Evolutionary conservation across 2,797 vertebrate genomes (phyloP).

Genomic region (Alosa sapidissima): DNA sequence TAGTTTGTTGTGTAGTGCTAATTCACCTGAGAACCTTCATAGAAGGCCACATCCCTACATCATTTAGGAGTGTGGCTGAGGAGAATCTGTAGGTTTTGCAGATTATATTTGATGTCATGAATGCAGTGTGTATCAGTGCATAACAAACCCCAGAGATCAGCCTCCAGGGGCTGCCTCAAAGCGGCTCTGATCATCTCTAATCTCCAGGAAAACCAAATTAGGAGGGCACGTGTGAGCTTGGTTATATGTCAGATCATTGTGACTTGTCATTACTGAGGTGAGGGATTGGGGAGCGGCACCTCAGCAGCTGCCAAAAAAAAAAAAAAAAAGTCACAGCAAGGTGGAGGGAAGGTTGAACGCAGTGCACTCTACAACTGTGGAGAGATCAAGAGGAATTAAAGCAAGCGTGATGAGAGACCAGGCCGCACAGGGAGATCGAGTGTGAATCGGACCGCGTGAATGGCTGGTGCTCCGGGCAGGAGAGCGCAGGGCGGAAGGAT

Average conservation of each 20-base stretch:
- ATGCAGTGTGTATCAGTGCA: background rate
- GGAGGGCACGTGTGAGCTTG: slow-evolving; percentile 33
- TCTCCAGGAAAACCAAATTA: slow-evolving; percentile 42
- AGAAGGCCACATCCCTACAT: background rate
- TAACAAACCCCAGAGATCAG: background rate
- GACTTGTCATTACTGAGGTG: slow-evolving; percentile 38
- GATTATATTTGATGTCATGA: background rate
- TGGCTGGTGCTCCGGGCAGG: slow-evolving; percentile 1
- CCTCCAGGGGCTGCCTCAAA: background rate
- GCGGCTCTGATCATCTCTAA: slow-evolving; percentile 34
- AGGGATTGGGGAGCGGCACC: background rate
- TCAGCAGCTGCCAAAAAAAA: background rate
- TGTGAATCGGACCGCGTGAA: slow-evolving; percentile 31
- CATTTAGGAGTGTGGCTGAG: background rate
- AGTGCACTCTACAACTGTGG: slow-evolving; percentile 43
- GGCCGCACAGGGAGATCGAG: slow-evolving; percentile 29
- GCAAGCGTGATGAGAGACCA: slow-evolving; percentile 13
- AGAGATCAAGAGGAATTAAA: slow-evolving; percentile 45
- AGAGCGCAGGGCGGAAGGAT: background rate
- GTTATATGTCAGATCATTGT: slow-evolving; percentile 39
- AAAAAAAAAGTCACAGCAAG: slow-evolving; percentile 8
- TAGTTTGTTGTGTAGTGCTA: background rate
- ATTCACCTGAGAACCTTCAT: background rate
- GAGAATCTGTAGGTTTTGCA: background rate
- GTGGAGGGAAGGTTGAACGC: slow-evolving; percentile 47